Percentiles rank a stretch among this genome's conserved stretches.
phyloP scores from a whole-genome alignment of 2,888 invertebrate genomes.

The Microctonus hyperodae region DNA sequence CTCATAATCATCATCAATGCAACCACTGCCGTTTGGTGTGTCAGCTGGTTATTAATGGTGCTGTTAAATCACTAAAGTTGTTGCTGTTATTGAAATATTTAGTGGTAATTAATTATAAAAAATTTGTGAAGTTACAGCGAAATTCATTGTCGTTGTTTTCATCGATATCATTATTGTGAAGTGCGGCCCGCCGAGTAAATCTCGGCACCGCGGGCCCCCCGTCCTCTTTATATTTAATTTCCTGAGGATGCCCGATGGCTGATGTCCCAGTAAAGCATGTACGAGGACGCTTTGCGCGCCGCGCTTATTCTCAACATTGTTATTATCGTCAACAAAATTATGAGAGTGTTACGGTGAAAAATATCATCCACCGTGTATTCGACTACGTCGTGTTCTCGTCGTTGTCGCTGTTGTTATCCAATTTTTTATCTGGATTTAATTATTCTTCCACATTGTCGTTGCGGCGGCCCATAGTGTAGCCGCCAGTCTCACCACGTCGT shows the following conservation, averaged over 20 bases:
- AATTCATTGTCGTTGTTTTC: conserved; percentile 18
- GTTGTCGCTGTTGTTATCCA: conserved; percentile 12
- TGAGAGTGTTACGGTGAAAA: conserved; percentile 37
- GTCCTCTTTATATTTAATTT: conserved; percentile 29
- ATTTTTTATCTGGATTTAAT: conserved; percentile 15
- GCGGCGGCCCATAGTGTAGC: conserved; percentile 29
- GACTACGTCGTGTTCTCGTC: conserved; percentile 36
- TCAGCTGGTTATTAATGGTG: conserved; percentile 23
- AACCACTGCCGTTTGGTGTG: conserved; percentile 18
- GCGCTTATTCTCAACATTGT: conserved; percentile 49
- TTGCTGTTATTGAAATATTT: conserved; percentile 15
- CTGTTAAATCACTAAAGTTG: conserved; percentile 7
- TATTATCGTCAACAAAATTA: conserved; percentile 46
- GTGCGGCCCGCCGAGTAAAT: conserved; percentile 18
- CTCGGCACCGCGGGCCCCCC: conserved; percentile 27
- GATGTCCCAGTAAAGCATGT: conserved; percentile 73
- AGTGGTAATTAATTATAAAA: conserved; percentile 5
- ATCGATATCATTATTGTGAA: neutral
- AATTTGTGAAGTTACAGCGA: conserved; percentile 4
- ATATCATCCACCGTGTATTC: conserved; percentile 34
- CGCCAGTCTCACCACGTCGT: conserved; percentile 25
- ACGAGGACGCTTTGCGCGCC: conserved; percentile 69
- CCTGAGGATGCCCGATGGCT: conserved; percentile 82
- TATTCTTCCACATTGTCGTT: conserved; percentile 27
- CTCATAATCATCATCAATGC: conserved; percentile 26